Evolutionary conservation across 2,797 vertebrate species (phyloP), one percentile per base, ranked within the genome.

Genomic region (Falco biarmicus): DNA sequence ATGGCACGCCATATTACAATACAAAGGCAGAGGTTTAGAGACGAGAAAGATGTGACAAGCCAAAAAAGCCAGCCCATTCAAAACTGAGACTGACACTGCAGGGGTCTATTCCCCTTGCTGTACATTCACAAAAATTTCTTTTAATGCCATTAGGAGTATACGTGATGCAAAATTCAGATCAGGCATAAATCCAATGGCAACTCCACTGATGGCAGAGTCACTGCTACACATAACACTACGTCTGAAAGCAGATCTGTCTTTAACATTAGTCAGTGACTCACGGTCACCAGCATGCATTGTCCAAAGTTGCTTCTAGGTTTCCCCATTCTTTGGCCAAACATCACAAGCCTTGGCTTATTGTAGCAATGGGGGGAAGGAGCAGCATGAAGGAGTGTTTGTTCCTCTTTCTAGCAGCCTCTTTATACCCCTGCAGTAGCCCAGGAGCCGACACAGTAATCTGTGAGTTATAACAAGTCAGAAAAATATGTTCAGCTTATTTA

Each of bases 1-100:
- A 87, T n/a, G 4, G 92, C 78, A 93, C 4, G 2, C 84, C n/a
- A 14, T 60, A 69, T 75, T 91, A 80, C 84, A 95, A 94, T 90
- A 78, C 69, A 89, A 84, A 95, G 54, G 76, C 82, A 81, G 85
- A 91, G 77, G 43, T 87, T 95, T 73, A 91, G 84, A 93, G 41
- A 43, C 41, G 9, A 60, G 59, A 74, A 93, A 84, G 70, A 94
- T 89, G 89, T 87, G 84, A 90, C 80, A 95, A 95, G 71, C 91
- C 59, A 66, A 81, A 84, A 95, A 90, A 87, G n/a, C 63, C 81
- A 93, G 73, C 47, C 24, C 86, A 71, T 87, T 96, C 90, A 80
- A 69, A 91, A 50, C 43, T 2, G 11, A 91, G 90, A 15, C 57
- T 93, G 90, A 57, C 47, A 28, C 89, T 48, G 60, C 26, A 64